phyloP scores from a whole-genome alignment of 2,113 vertebrate genomes.

The Lasiurus borealis region DNA sequence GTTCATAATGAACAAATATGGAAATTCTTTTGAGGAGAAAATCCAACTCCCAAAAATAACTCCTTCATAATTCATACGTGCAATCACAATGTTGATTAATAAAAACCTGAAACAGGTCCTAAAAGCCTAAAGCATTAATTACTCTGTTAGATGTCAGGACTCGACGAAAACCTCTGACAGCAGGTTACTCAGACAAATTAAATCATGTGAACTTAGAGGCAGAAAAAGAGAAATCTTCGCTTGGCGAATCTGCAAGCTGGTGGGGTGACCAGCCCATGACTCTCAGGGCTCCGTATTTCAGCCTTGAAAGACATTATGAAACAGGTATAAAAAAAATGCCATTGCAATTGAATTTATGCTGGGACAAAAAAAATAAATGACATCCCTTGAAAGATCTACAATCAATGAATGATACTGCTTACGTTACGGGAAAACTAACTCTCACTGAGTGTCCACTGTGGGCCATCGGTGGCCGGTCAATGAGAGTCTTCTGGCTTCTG shows the following conservation, averaged over 20 bases:
- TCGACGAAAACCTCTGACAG: conserved; percentile 66
- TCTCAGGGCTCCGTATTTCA: conserved; percentile 36
- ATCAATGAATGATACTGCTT: conserved; percentile 48
- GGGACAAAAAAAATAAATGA: conserved; percentile 52
- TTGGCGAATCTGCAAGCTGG: conserved; percentile 1
- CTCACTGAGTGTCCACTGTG: neutral
- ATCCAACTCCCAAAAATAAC: conserved; percentile 76
- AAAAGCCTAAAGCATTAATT: conserved; percentile 80
- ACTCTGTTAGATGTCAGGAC: conserved; percentile 68
- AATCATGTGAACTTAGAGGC: conserved; percentile 61
- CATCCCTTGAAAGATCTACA: conserved; percentile 35
- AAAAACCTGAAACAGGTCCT: conserved; percentile 73
- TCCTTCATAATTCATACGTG: conserved; percentile 76
- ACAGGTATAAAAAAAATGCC: conserved; percentile 5
- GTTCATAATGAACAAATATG: conserved; percentile 74
- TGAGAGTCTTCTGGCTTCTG: neutral
- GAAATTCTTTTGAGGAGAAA: conserved; percentile 65
- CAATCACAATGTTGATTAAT: conserved; percentile 75
- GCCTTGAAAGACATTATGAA: conserved; percentile 48
- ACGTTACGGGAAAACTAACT: neutral
- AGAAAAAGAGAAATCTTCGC: conserved; percentile 21
- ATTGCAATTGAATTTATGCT: conserved; percentile 64
- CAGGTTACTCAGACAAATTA: conserved; percentile 74
- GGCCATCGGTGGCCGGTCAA: neutral
- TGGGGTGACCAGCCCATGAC: neutral